A percentile compares a stretch with the other conserved stretches of the same genome.
phyloP scores from a whole-genome alignment of 2,888 invertebrate genomes.

The Calameuta filiformis region DNA sequence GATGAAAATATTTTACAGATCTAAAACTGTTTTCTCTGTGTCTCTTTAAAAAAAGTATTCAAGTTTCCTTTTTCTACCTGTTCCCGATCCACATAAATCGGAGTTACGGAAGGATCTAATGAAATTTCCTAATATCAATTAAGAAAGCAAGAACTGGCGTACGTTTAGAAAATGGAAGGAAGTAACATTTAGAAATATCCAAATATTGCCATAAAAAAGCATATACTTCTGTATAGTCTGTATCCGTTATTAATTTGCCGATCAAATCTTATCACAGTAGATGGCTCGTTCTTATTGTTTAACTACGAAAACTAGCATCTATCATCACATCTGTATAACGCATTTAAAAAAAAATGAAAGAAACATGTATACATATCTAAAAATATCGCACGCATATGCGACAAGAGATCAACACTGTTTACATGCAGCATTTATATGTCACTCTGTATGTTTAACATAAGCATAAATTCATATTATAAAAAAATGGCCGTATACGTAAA shows the following conservation, averaged over 20 bases:
- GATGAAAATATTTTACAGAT: conserved; percentile 7
- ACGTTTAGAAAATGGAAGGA: neutral
- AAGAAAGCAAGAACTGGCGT: neutral
- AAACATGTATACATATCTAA: neutral
- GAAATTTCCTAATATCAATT: conserved; percentile 25
- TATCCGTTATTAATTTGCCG: neutral
- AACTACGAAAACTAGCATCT: neutral
- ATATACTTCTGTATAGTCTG: neutral
- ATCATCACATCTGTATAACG: neutral
- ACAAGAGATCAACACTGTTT: neutral
- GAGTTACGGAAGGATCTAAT: conserved; percentile 28
- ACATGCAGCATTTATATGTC: neutral
- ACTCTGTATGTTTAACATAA: neutral
- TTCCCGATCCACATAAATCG: conserved; percentile 26
- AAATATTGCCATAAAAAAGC: neutral
- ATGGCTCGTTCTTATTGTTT: neutral
- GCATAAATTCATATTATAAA: neutral
- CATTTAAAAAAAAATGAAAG: neutral
- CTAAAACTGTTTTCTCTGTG: neutral
- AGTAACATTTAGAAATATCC: neutral
- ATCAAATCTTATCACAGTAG: neutral
- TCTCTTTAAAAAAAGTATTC: neutral
- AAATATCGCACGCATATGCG: neutral
- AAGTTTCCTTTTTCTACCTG: neutral
- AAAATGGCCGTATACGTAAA: neutral